Conservation (phyloP, 2,888 invertebrate genomes). For the Cabera pusaria region DNA sequence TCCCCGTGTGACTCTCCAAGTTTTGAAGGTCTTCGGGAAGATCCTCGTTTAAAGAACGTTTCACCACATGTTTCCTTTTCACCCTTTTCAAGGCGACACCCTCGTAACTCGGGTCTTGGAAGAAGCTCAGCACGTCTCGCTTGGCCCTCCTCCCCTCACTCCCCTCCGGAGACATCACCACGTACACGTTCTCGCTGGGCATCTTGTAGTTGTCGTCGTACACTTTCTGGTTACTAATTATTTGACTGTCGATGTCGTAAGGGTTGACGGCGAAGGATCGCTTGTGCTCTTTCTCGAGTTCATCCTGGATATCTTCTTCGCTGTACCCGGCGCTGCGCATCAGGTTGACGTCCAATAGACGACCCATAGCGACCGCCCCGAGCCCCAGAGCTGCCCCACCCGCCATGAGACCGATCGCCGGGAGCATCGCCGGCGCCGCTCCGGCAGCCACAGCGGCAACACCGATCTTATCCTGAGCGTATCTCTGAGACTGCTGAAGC, state of each 20-base stretch:
- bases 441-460: slow-evolving; percentile 80
- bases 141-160: slow-evolving; percentile 56
- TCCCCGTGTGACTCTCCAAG: slow-evolving; percentile 49
- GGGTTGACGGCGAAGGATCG: slow-evolving; percentile 69
- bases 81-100: slow-evolving; percentile 47
- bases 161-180: slow-evolving; percentile 75
- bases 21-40: slow-evolving; percentile 72
- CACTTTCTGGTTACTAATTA: slow-evolving; percentile 65
- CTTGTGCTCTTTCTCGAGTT: slow-evolving; percentile 81
- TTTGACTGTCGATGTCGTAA: slow-evolving; percentile 71
- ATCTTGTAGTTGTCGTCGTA: slow-evolving; percentile 80
- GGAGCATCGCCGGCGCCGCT: slow-evolving; percentile 86
- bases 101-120: slow-evolving; percentile 50
- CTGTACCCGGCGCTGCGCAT: slow-evolving; percentile 79
- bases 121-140: slow-evolving; percentile 54
- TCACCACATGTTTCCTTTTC: slow-evolving; percentile 54
- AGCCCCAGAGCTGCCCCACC: slow-evolving; percentile 92
- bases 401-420: slow-evolving; percentile 90
- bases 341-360: slow-evolving; percentile 86
- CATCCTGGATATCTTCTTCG: slow-evolving; percentile 64
- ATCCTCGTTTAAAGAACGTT: slow-evolving; percentile 60
- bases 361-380: slow-evolving; percentile 91
- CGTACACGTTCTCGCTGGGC: slow-evolving; percentile 80
- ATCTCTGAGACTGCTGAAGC: slow-evolving; percentile 69
- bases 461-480: slow-evolving; percentile 86